Evolutionary conservation across 1,140 invertebrate species (phyloP), one percentile per base, ranked within the genome.

Genomic region (Drosophila tani): DNA sequence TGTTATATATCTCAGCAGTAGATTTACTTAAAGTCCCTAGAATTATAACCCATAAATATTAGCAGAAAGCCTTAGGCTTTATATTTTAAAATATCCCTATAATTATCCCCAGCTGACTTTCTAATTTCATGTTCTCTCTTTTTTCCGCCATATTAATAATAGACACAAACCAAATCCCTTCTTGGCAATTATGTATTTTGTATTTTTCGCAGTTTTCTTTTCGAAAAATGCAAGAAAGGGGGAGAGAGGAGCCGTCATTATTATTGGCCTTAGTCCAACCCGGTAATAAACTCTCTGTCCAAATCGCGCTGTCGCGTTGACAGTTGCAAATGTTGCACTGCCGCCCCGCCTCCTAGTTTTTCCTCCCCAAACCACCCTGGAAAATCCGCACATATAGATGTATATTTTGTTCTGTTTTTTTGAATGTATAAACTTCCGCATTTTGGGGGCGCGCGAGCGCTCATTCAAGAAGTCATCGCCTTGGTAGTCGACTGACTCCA

Each of bases 241-340:
- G 40, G 2, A n/a, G 5, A 14, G 2, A 41, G 15, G 19, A 53
- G 56, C 35, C 53, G 27, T 64, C 68, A 66, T 79, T 62, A 73
- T 85, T 88, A 84, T 88, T 88, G 84, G 84, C 85, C 69, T 59
- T 49, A 68, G 77, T 90, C 84, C 84, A 88, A 88, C 87, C 86
- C 86, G 84, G 84, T 73, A 87, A 82, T 79, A 76, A 86, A 82
- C 65, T 84, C 64, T 32, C 67, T 46, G 58, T 47, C 58, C 47
- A 77, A 71, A 76, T 84, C 73, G 66, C 35, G 74, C 75, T 86
- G 82, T 82, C 76, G 71, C 75, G 84, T 84, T 88, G 84, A 88
- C 84, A 88, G 84, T 88, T 90, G 84, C 81, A 88, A 88, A 88
- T 90, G 84, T 84, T 75, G 81, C 81, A 78, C 29, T 58, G 40